phyloP scores from a whole-genome alignment of 2,888 invertebrate genomes.

The Cephus nigrinus region DNA sequence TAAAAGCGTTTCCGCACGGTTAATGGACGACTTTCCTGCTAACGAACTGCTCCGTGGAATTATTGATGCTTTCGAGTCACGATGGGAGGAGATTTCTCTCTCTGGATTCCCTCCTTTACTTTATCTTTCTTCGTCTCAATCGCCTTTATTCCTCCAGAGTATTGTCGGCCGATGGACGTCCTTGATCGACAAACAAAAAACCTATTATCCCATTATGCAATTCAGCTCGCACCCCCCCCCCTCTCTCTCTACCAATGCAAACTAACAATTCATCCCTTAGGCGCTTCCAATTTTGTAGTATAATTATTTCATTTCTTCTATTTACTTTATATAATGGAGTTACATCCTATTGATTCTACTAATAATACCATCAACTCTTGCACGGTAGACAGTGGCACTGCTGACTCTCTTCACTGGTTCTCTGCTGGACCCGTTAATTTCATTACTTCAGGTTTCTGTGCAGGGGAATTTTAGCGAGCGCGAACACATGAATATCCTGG shows the following conservation, averaged over 20 bases:
- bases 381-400: not conserved
- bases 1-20: conserved; percentile 45
- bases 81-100: not conserved
- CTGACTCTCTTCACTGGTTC: not conserved
- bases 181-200: not conserved
- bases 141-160: not conserved
- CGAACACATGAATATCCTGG: not conserved
- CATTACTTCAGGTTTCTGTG: not conserved
- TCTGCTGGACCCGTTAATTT: not conserved
- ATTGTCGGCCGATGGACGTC: not conserved
- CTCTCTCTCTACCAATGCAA: not conserved
- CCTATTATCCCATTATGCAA: not conserved
- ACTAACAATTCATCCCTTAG: not conserved
- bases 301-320: not conserved
- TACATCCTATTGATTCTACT: not conserved
- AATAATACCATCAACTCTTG: not conserved
- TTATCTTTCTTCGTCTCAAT: not conserved
- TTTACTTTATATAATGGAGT: not conserved
- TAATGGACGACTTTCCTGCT: conserved; percentile 45
- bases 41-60: conserved; percentile 35
- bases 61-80: conserved; percentile 38
- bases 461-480: not conserved
- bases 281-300: not conserved
- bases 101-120: not conserved
- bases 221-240: not conserved